A percentile compares a stretch with the other conserved stretches of the same genome.
Conservation (phyloP, 35 echinoderm and acorn worm genomes). For the Diadema setosum region DNA sequence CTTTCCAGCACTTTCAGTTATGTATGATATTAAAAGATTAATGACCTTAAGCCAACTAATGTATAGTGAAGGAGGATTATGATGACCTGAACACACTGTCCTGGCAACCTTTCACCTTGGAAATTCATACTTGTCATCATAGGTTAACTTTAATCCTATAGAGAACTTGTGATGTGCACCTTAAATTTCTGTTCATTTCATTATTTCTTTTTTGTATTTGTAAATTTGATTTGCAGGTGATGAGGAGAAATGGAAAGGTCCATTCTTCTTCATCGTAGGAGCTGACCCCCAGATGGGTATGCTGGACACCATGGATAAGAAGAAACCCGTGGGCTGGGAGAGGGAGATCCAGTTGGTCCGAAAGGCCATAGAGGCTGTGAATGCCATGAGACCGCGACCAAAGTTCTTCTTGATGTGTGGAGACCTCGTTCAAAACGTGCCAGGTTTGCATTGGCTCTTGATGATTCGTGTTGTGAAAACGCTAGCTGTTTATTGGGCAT, state of each 20-base stretch:
- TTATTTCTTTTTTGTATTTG: not conserved
- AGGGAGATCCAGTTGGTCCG: slow-evolving; percentile 49
- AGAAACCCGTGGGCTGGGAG: slow-evolving; percentile 25
- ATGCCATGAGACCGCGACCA: slow-evolving; percentile 72
- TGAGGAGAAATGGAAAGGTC: slow-evolving; percentile 64
- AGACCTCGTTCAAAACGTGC: slow-evolving; percentile 67
- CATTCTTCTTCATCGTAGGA: slow-evolving; percentile 62
- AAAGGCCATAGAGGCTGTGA: slow-evolving; percentile 43
- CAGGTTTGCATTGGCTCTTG: no score
- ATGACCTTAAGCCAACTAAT: no score
- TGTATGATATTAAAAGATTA: no score
- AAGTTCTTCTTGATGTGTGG: slow-evolving; percentile 88
- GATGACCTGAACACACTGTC: no score
- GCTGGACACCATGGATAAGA: slow-evolving; percentile 53
- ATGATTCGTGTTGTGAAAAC: no score
- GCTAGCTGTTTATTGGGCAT: no score
- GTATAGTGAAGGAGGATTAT: no score
- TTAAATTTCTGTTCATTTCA: not conserved
- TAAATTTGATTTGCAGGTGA: not conserved
- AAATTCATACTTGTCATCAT: no score
- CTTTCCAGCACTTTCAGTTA: no score
- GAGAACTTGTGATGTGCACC: no score
- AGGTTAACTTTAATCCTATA: no score
- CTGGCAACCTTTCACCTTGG: no score
- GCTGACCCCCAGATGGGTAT: slow-evolving; percentile 75